phyloP scores from a whole-genome alignment of 2,888 invertebrate genomes.

The Automeris io region DNA sequence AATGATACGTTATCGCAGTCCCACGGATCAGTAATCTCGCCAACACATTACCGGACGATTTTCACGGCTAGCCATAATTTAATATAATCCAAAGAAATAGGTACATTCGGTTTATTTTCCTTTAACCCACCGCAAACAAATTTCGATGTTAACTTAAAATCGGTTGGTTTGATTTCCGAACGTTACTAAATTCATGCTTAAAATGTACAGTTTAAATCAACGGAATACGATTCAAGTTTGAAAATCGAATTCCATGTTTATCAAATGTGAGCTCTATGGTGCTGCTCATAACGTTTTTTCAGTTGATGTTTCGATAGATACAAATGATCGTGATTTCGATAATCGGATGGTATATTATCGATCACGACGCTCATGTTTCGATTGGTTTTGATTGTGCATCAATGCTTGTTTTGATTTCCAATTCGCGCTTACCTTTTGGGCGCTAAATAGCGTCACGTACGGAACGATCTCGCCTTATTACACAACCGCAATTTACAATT shows the following conservation, averaged over 20 bases:
- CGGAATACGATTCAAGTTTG: constrained; percentile 35
- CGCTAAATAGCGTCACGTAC: constrained; percentile 75
- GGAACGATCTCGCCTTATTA: constrained; percentile 46
- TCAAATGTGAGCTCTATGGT: constrained; percentile 24
- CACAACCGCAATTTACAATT: constrained; percentile 57
- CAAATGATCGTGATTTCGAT: constrained; percentile 71
- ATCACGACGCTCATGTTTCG: constrained; percentile 70
- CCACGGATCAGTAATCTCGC: constrained; percentile 64
- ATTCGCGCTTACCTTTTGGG: constrained; percentile 72
- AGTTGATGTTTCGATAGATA: constrained; percentile 27
- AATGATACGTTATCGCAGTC: constrained; percentile 67
- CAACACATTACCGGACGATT: constrained; percentile 73
- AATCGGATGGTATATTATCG: constrained; percentile 69
- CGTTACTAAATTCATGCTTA: constrained; percentile 13
- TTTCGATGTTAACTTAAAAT: constrained; percentile 21
- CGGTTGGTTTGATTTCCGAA: constrained; percentile 18
- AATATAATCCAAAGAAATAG: constrained; percentile 77
- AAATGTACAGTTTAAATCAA: constrained; percentile 22
- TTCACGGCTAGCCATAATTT: constrained; percentile 76
- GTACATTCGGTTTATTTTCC: constrained; percentile 47
- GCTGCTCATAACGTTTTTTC: constrained; percentile 19
- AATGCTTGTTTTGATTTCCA: constrained; percentile 75
- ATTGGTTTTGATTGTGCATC: constrained; percentile 71
- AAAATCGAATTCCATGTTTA: constrained; percentile 17
- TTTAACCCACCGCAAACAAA: constrained; percentile 25